Evolutionary conservation across 2,797 vertebrate species (phyloP), one percentile per base, ranked within the genome.

Genomic region (Pitangus sulphuratus): DNA sequence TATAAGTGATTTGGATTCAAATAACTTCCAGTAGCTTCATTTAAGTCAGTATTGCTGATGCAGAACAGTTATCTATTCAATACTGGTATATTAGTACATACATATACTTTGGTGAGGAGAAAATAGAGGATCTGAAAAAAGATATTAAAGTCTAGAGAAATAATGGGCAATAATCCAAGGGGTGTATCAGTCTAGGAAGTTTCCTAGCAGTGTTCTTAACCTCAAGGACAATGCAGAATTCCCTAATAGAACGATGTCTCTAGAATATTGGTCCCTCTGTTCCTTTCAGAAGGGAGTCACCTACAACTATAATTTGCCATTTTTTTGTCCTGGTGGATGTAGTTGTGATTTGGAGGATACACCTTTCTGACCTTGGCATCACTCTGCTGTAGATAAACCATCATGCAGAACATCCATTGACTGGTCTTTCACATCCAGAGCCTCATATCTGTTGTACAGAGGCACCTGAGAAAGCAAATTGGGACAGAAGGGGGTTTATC

Each of bases 291-390:
- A 75, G 11, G 7, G 18, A 54, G 8, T 42, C 31, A 54, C 26
- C 31, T 37, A 24, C 3, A 62, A 20, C 42, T n/a, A 6, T 42
- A 44, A 50, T 48, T 42, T 31, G 21, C 15, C 7, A 8, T 33
- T 48, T 57, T 57, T 62, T 42, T 3, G n/a, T 9, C 31, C 40
- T 40, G 0, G 0, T 48, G 21, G 4, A 22, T 62, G 30, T 28
- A 20, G 3, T 14, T 30, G 20, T 42, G 16, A 40, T 70, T 40
- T 70, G 9, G 30, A 70, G 45, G 11, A 15, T 21, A 35, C 1
- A 0, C 6, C 12, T 17, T 31, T 65, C 30, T 53, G 21, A 58
- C 15, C 10, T 35, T 31, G 20, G 17, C 30, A 62, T 44, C 4
- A 24, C 8, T 37, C 22, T 57, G 12, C 5, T 61, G 30, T 54